A percentile compares a stretch with the other conserved stretches of the same genome.
Evolutionary conservation across 2,888 invertebrate species (phyloP).

Genomic region (Platycnemis pennipes): DNA sequence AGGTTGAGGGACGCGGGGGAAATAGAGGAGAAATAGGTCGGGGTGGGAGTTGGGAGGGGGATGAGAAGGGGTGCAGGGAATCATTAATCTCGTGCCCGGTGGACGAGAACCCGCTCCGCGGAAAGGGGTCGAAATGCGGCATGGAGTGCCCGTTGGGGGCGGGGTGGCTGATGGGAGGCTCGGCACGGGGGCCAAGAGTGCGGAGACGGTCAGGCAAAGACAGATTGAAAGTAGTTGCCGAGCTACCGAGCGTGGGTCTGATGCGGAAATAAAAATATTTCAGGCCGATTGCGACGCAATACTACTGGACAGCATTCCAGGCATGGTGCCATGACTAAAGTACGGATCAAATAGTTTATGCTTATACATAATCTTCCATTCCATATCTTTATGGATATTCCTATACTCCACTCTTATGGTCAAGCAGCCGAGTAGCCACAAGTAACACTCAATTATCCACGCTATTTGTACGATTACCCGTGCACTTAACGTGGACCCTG

Average conservation of each 20-base stretch:
- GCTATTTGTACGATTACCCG: too few relatives aligned
- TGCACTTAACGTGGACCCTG: too few relatives aligned
- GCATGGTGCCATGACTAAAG: too few relatives aligned
- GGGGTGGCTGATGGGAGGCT: neutral
- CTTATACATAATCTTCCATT: too few relatives aligned
- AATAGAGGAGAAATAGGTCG: too few relatives aligned
- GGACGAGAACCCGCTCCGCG: slow-evolving; percentile 62
- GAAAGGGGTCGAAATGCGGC: slow-evolving; percentile 66
- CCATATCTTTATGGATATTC: too few relatives aligned
- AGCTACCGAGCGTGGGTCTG: neutral
- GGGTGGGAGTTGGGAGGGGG: neutral
- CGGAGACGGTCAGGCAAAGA: neutral
- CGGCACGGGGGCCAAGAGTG: neutral
- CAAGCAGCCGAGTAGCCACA: too few relatives aligned
- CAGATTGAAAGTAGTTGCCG: neutral
- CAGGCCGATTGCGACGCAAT: neutral
- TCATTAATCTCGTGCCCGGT: slow-evolving; percentile 66
- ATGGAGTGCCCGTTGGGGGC: neutral
- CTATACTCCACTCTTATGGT: too few relatives aligned
- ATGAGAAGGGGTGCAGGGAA: neutral
- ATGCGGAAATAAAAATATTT: neutral
- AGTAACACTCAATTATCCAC: too few relatives aligned
- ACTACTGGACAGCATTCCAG: neutral
- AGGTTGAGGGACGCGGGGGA: slow-evolving; percentile 21
- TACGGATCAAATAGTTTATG: too few relatives aligned